These are phyloP conservation scores for Sepiola atlantica DNA, from an alignment of 2,888 invertebrate species.

Conservation along the genomic window DNA sequence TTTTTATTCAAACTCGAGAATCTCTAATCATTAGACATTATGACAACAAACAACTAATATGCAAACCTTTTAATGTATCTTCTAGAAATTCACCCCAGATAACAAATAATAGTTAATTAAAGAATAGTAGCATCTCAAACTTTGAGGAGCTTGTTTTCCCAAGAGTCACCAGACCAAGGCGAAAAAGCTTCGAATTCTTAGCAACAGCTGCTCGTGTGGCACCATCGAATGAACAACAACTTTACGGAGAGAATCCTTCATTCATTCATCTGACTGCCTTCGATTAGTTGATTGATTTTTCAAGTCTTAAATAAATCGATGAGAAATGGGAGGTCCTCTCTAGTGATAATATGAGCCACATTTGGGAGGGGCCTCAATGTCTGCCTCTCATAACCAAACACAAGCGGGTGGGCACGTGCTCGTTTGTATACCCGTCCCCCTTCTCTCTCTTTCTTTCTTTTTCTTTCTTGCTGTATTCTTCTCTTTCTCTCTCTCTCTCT, in stretches of 20 bases:
- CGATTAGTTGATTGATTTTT: slow-evolving; percentile 44
- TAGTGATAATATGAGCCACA: slow-evolving; percentile 34
- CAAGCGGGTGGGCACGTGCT: slow-evolving; percentile 22
- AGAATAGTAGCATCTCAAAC: neutral
- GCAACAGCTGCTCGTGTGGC: neutral
- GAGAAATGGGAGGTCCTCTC: slow-evolving; percentile 40
- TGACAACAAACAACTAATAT: neutral
- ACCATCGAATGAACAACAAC: neutral
- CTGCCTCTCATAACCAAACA: neutral
- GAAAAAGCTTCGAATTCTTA: neutral
- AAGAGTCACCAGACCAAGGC: neutral
- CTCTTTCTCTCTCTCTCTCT: neutral
- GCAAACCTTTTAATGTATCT: too few relatives aligned
- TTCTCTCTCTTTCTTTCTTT: neutral
- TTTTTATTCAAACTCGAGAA: neutral
- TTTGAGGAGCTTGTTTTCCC: neutral
- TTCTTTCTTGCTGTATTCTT: too few relatives aligned
- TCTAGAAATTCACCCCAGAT: too few relatives aligned
- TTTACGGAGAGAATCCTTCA: neutral
- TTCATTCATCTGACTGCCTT: slow-evolving; percentile 44
- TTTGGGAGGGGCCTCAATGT: neutral
- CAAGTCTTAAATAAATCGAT: slow-evolving; percentile 32
- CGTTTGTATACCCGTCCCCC: neutral
- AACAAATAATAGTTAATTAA: neutral
- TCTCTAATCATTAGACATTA: neutral